Base-by-base conservation (phyloP, 2,888 invertebrate species). In the Gortyna flavago region DNA sequence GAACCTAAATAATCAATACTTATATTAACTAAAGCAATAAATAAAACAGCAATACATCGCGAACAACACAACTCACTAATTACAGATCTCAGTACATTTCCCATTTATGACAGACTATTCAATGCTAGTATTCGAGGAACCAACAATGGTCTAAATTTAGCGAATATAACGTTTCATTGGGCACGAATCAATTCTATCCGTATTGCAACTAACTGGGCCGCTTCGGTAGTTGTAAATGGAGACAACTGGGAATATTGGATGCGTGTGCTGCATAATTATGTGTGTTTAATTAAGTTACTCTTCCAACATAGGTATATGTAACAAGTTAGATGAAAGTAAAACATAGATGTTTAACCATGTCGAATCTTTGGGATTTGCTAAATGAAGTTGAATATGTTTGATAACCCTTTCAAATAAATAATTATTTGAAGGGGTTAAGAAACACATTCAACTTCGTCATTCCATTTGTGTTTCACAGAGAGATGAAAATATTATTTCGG, bases 151-250 rank as follows among this genome's bases (percentile, higher is more conserved):
- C 66, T 70, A 38, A 38, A 73, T 65, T 69, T 66, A 74, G 69
- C 62, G 72, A 81, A 81, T 70, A 72, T 69, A 62, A 81, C 69
- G 74, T 81, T 81, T 75, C 69, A 75, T 72, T 69, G 65, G 65
- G 0, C 59, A 72, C 72, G 41, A 85, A 78, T 77, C 72, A 73
- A 76, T 85, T 85, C 29, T 41, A 66, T 59, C 38, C 35, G 51
- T 57, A 62, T 72, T 67, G 68, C 77, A 74, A 62, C 51, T 61
- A 38, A 48, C 59, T 57, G 54, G 65, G 72, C 21, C n/a, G 51
- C 29, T 75, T 16, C 44, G n/a, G 35, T 48, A 51, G 25, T 41
- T 41, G 44, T 16, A 48, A 67, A 61, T 38, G 68, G 66, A 74
- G 51, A 72, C 77, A 61, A 64, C 21, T 18, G 62, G n/a, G 64